Base-by-base conservation (phyloP, 1,140 invertebrate species). In the Formica selysi region DNA sequence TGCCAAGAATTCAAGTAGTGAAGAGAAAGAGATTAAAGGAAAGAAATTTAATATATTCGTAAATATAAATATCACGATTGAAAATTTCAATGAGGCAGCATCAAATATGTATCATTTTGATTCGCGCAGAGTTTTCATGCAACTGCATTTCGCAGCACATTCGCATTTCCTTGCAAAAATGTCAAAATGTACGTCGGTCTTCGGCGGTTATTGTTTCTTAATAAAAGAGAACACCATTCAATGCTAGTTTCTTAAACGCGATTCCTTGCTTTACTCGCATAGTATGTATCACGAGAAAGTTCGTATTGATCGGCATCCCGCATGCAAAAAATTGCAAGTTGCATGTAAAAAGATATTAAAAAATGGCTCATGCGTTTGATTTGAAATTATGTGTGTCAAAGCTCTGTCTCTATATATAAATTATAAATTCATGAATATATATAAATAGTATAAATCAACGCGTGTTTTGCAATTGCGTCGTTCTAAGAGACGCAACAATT, bases 261-360 rank as follows among this genome's bases (percentile, higher is more conserved):
- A 16, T 59, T 71, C 54, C 59, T 71, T 5, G n/a, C 3, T 44
- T 7, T 2, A 5, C 3, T 67, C 7, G 41, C 10, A 10, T 57
- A 51, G n/a, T 38, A 36, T 11, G 2, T 54, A n/a, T 70, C 8
- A 70, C 54, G n/a, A 44, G 19, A 19, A 81, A 73, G 26, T 71
- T 41, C 8, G 61, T 59, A 11, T 61, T 26, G 26, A 10, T 41
- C 7, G 62, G 13, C 13, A 57, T 71, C 36, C 38, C 71, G 79
- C 36, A 68, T 41, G 51, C 4, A 32, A 36, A 59, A 73, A 61
- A 59, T 16, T 81, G 67, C 67, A 73, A 73, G 48, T 83, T 73
- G 79, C 79, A 83, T 62, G 76, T 6, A 36, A 61, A 68, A 51
- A 74, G 11, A 62, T 41, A 70, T 41, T 54, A 19, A 57, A 59